These are phyloP conservation scores for Aphyosemion australe DNA, from an alignment of 2,113 vertebrate genomes.

Conservation along the genomic window DNA sequence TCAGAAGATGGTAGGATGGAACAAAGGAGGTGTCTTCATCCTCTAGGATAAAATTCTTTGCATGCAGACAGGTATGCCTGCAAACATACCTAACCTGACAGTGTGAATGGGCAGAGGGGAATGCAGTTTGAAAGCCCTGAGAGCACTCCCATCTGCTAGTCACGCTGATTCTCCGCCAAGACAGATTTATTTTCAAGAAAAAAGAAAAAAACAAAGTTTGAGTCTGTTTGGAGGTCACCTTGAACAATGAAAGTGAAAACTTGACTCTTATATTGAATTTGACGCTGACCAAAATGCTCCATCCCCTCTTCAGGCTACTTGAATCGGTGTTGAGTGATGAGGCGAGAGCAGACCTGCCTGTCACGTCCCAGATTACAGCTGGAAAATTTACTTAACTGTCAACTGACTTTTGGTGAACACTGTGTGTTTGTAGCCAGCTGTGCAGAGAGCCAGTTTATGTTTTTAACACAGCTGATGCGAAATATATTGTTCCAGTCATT, in stretches of 20 bases:
- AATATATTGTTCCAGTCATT: not conserved
- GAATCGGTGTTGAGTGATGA: slow-evolving; percentile 33
- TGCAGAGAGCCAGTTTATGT: not conserved
- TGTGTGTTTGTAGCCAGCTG: not conserved
- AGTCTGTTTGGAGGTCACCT: not conserved
- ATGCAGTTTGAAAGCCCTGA: slow-evolving; percentile 22
- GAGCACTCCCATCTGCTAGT: slow-evolving; percentile 44
- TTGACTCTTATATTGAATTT: slow-evolving; percentile 7
- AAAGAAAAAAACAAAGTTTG: not conserved
- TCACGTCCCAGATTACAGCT: slow-evolving; percentile 45
- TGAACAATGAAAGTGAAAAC: slow-evolving; percentile 7
- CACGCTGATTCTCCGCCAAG: slow-evolving; percentile 12
- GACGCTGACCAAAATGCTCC: slow-evolving; percentile 37
- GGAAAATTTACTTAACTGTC: slow-evolving; percentile 40
- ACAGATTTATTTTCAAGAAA: not conserved
- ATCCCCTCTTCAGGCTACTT: slow-evolving; percentile 45
- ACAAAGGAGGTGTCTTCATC: slow-evolving; percentile 60
- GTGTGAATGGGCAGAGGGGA: slow-evolving; percentile 23
- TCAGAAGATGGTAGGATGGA: slow-evolving; percentile 29
- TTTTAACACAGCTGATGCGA: not conserved
- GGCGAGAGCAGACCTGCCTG: slow-evolving; percentile 71
- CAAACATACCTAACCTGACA: slow-evolving; percentile 63
- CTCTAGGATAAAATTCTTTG: slow-evolving; percentile 44
- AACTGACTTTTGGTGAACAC: slow-evolving; percentile 33
- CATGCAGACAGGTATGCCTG: slow-evolving; percentile 44